These are phyloP conservation scores for Acanthurus leucopareius DNA, from an alignment of 2,797 vertebrate species.

Conservation along the genomic window DNA sequence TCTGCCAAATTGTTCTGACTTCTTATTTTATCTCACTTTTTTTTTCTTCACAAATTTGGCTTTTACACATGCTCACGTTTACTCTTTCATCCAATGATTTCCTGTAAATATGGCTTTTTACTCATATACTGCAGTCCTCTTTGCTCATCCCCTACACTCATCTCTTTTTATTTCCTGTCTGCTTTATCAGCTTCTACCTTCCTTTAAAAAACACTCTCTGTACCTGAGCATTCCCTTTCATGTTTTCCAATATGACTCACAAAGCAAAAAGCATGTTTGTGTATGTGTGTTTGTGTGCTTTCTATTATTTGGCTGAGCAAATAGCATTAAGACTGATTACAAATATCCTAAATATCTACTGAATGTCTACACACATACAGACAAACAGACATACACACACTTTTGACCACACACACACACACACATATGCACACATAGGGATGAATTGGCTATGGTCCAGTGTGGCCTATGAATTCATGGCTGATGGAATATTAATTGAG, in stretches of 20 bases:
- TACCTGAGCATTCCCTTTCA: constrained; percentile 31
- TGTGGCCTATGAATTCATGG: constrained; percentile 76
- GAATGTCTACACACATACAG: constrained; percentile 22
- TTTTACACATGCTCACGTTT: too few relatives aligned
- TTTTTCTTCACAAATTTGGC: neutral
- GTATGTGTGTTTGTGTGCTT: constrained; percentile 4
- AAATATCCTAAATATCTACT: constrained; percentile 36
- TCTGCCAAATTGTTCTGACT: constrained; percentile 11
- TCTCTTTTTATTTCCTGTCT: constrained; percentile 26
- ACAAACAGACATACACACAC: constrained; percentile 16
- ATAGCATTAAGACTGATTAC: constrained; percentile 39
- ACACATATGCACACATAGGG: constrained; percentile 28
- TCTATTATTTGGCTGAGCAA: constrained; percentile 40
- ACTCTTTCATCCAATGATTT: too few relatives aligned
- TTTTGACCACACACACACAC: neutral
- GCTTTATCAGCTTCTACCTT: constrained; percentile 25
- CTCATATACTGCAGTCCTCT: neutral
- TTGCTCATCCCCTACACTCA: constrained; percentile 15
- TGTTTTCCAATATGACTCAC: constrained; percentile 46
- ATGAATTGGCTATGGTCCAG: constrained; percentile 73
- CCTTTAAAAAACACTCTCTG: constrained; percentile 15
- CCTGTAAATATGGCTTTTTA: constrained; percentile 8
- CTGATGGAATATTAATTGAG: constrained; percentile 86
- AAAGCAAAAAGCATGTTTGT: constrained; percentile 36
- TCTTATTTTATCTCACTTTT: constrained; percentile 21